These are phyloP conservation scores for Conistra vaccinii DNA, from an alignment of 2,888 invertebrate species.

Conservation along the genomic window DNA sequence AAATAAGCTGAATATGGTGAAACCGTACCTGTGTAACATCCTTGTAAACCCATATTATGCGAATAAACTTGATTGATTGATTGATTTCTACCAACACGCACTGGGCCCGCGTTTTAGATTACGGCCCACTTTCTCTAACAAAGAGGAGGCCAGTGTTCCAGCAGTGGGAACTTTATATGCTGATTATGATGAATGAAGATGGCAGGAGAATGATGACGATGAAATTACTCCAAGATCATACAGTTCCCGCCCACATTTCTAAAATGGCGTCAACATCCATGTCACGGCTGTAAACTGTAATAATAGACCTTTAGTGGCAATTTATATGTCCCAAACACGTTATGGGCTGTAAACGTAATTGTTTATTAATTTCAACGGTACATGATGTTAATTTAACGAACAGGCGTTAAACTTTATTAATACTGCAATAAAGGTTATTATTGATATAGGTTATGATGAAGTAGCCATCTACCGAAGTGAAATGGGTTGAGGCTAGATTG, in stretches of 20 bases:
- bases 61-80: no score
- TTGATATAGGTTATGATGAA: conserved; percentile 4
- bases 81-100: no score
- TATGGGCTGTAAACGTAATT: conserved; percentile 50
- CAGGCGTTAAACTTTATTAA: conserved; percentile 40
- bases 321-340: conserved; percentile 50
- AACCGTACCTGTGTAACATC: no score
- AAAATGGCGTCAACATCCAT: conserved; percentile 36
- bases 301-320: conserved; percentile 44
- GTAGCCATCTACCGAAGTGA: neutral
- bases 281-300: conserved; percentile 38
- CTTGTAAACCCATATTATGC: no score
- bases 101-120: no score
- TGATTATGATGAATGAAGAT: no score
- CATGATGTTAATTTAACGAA: conserved; percentile 40
- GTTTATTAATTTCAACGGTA: conserved; percentile 54
- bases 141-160: no score
- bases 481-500: neutral
- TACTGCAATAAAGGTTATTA: conserved; percentile 16
- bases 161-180: no score
- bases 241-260: conserved; percentile 39
- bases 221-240: conserved; percentile 20
- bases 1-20: no score
- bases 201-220: no score
- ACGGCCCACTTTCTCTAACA: no score